These are phyloP conservation scores for Climacteris rufus DNA, from an alignment of 2,113 vertebrate genomes.

Conservation along the genomic window DNA sequence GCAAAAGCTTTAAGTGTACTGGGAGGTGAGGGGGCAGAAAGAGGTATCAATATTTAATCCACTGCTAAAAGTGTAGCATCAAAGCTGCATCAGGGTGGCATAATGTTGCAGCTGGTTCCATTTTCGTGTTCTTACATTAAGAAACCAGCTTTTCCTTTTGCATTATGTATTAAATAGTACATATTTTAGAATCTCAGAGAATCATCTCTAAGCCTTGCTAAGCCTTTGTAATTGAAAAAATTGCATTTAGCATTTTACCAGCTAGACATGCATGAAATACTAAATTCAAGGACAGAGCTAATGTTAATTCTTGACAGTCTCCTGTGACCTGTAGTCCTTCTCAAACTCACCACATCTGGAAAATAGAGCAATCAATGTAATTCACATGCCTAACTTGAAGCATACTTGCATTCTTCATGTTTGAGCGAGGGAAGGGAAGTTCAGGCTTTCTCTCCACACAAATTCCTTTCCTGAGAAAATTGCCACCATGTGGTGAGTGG, in stretches of 20 bases:
- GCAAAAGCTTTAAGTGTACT: background rate
- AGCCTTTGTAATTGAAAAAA: slow-evolving; percentile 37
- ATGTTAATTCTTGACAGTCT: background rate
- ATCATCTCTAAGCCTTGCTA: slow-evolving; percentile 18
- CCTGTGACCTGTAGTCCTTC: background rate
- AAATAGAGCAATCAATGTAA: background rate
- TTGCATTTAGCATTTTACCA: background rate
- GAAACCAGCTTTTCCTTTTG: slow-evolving; percentile 53
- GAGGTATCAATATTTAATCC: slow-evolving; percentile 61
- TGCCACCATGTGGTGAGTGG: background rate
- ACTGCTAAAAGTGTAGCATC: slow-evolving; percentile 25
- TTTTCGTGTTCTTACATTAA: slow-evolving; percentile 36
- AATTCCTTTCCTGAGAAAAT: background rate
- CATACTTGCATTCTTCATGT: background rate
- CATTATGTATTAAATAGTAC: slow-evolving; percentile 30
- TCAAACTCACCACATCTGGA: background rate
- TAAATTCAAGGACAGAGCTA: background rate
- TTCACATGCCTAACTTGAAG: background rate
- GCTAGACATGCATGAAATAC: background rate
- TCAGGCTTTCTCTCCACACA: background rate
- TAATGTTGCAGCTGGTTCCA: background rate
- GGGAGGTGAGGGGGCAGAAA: background rate
- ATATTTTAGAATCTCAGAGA: slow-evolving; percentile 27
- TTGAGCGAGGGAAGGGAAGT: background rate
- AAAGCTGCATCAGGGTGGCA: slow-evolving; percentile 35